A percentile compares a stretch with the other conserved stretches of the same genome.
Conservation (phyloP, 2,888 invertebrate species). For the Buathra laborator region DNA sequence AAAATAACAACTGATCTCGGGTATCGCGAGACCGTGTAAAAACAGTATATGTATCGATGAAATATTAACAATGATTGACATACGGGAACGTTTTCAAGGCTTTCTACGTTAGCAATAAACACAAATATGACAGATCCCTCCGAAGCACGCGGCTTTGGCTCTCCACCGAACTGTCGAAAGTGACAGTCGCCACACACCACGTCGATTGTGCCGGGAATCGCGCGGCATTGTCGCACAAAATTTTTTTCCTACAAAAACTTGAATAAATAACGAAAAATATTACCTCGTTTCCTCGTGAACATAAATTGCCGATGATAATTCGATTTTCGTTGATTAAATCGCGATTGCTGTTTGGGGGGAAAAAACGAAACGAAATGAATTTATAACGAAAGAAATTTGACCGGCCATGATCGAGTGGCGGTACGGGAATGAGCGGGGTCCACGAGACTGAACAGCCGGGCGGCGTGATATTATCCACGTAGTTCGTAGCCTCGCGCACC, state of each 20-base stretch:
- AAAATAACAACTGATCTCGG: slow-evolving; percentile 1
- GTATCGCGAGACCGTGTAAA: neutral
- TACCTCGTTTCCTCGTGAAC: neutral
- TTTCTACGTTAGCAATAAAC: slow-evolving; percentile 42
- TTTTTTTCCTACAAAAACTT: neutral
- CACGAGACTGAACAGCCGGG: slow-evolving; percentile 62
- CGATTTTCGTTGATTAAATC: neutral
- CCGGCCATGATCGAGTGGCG: slow-evolving; percentile 73
- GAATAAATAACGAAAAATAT: neutral
- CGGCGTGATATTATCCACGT: slow-evolving; percentile 83
- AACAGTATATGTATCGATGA: neutral
- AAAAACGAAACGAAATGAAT: neutral
- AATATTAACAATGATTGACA: neutral
- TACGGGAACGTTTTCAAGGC: neutral
- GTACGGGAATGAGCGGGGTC: slow-evolving; percentile 58
- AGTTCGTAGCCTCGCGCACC: slow-evolving; percentile 84
- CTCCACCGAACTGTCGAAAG: slow-evolving; percentile 35
- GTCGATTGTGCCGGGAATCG: slow-evolving; percentile 24
- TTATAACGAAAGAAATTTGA: slow-evolving; percentile 44
- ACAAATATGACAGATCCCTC: slow-evolving; percentile 62
- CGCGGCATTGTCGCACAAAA: neutral
- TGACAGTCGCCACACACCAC: slow-evolving; percentile 57
- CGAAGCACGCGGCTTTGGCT: slow-evolving; percentile 16
- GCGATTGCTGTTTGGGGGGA: no score
- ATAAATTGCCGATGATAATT: neutral